Evolutionary conservation across 2,797 vertebrate genomes (phyloP), one percentile per base, ranked within the genome.

Genomic region (Adelosebastes latens): DNA sequence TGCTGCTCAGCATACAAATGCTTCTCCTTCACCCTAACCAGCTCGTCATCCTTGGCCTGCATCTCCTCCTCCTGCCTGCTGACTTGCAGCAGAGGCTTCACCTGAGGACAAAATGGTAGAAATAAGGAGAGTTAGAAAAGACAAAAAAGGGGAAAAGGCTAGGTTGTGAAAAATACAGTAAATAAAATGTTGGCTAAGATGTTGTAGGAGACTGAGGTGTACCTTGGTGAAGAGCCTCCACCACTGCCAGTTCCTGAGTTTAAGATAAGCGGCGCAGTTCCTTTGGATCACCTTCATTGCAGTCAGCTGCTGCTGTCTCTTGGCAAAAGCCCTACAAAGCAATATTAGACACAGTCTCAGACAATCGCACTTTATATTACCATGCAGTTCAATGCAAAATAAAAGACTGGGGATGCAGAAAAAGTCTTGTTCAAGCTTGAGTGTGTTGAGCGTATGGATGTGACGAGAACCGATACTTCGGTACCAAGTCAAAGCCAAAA

Each of bases 201-300:
- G 12, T 18, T 14, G 16, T 0, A 52, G 7, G 14, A 56, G 10
- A 9, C 3, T 2, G 14, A 22, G 34, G 20, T 18, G 92, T 60
- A 99, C 99, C 97, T 99, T 99, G 65, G 99, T 99, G 94, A 99
- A 99, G 39, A 99, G 93, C 34, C 99, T 95, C 99, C 99, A 99
- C 99, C 99, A 99, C 71, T 99, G 99, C 99, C 99, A 99, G 95
- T 99, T 99, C 46, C 98, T 94, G 80, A 99, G 97, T 87, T 99
- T 99, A 75, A 99, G 92, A 85, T 99, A 99, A 31, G 99, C 99
- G 0, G 98, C 97, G 9, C 99, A 99, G 95, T 99, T 99, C 83
- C 99, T 97, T 95, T 99, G 99, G 77, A 99, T 98, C 80, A 99
- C 99, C 79, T 97, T 98, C 98, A 99, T 99, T n/a, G 99, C 99